Evolutionary conservation across 2,888 invertebrate species (phyloP).

Genomic region (Lycia hirtaria): DNA sequence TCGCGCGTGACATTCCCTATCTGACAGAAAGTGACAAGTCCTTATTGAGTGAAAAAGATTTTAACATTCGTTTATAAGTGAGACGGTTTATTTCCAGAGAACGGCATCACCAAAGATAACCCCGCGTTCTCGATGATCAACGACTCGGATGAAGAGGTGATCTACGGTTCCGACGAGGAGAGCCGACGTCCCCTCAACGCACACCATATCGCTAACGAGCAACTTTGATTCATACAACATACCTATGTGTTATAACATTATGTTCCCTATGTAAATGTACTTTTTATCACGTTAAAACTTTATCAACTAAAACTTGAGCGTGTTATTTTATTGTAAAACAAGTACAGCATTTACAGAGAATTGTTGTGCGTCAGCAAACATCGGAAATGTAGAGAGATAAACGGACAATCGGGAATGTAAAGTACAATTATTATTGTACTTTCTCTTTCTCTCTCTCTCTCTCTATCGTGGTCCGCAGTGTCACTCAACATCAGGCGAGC

Average conservation of each 20-base stretch:
- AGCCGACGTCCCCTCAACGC: slow-evolving; percentile 92
- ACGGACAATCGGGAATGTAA: too few species aligned
- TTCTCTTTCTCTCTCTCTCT: too few species aligned
- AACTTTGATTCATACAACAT: slow-evolving; percentile 65
- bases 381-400: too few species aligned
- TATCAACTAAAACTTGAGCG: slow-evolving; percentile 20
- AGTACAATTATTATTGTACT: too few species aligned
- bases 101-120: slow-evolving; percentile 97
- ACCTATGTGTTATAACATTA: slow-evolving; percentile 25
- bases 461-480: too few species aligned
- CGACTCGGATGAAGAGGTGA: slow-evolving; percentile 98
- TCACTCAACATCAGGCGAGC: too few species aligned
- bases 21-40: too few species aligned
- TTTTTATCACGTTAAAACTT: slow-evolving; percentile 39
- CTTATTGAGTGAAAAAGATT: too few species aligned
- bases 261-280: slow-evolving; percentile 30
- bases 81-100: slow-evolving; percentile 88
- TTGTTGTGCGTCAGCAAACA: too few species aligned
- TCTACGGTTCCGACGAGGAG: slow-evolving; percentile 96
- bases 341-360: too few species aligned
- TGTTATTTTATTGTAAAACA: slow-evolving; percentile 10
- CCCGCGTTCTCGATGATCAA: slow-evolving; percentile 99
- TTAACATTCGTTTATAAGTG: too few species aligned
- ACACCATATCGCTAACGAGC: slow-evolving; percentile 87
- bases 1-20: too few species aligned